phyloP scores from a whole-genome alignment of 1,140 invertebrate species.

The Scaptodrosophila lebanonensis region DNA sequence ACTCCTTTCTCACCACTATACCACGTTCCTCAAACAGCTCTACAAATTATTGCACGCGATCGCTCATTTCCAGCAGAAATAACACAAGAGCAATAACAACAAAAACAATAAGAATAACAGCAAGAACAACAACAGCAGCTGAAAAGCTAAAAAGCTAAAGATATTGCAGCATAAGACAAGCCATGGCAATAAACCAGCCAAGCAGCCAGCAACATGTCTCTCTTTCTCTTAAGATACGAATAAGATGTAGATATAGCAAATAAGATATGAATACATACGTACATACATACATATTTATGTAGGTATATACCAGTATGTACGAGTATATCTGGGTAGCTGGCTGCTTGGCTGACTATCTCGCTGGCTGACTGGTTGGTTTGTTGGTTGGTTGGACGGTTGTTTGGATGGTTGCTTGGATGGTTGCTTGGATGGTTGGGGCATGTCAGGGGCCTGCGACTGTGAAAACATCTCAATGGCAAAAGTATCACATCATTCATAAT shows the following conservation, averaged over 20 bases:
- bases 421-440: slow-evolving; percentile 67
- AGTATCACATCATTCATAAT: slow-evolving; percentile 77
- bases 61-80: slow-evolving; percentile 75
- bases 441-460: slow-evolving; percentile 70
- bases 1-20: too few species aligned
- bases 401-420: too few species aligned
- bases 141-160: slow-evolving; percentile 25
- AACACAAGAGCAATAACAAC: slow-evolving; percentile 70
- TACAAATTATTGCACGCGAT: slow-evolving; percentile 75
- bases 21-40: slow-evolving; percentile 35
- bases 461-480: slow-evolving; percentile 76
- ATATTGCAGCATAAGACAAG: slow-evolving; percentile 23
- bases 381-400: too few species aligned
- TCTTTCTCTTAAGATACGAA: slow-evolving; percentile 2
- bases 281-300: too few species aligned
- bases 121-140: slow-evolving; percentile 3
- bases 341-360: too few species aligned
- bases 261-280: slow-evolving; percentile 66
- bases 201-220: slow-evolving; percentile 29
- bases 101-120: slow-evolving; percentile 31
- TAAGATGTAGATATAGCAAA: slow-evolving; percentile 72
- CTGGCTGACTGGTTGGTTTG: too few species aligned
- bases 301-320: too few species aligned
- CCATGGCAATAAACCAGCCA: slow-evolving; percentile 6
- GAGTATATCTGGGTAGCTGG: too few species aligned